Percentiles rank a stretch among this genome's conserved stretches.
Conservation (phyloP, 2,888 invertebrate species). For the Philereme vetulata region DNA sequence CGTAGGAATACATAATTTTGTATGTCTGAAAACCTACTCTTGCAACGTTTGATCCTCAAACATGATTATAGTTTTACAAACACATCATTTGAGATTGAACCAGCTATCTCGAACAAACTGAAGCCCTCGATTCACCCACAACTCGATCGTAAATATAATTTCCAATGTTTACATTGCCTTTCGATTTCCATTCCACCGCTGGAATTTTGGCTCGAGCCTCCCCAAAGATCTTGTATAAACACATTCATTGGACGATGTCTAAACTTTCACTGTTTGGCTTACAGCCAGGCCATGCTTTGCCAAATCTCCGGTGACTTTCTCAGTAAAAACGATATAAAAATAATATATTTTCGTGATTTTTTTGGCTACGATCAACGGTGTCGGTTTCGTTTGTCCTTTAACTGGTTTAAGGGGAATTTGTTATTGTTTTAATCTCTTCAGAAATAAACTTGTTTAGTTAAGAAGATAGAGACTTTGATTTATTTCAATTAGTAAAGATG, state of each 20-base stretch:
- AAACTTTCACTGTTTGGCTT: slow-evolving; percentile 78
- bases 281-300: slow-evolving; percentile 59
- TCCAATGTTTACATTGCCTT: slow-evolving; percentile 68
- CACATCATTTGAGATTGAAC: slow-evolving; percentile 30
- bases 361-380: slow-evolving; percentile 48
- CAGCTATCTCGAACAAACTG: slow-evolving; percentile 26
- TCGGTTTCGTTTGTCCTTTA: slow-evolving; percentile 40
- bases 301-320: slow-evolving; percentile 68
- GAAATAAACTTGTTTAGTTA: slow-evolving; percentile 15
- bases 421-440: slow-evolving; percentile 21
- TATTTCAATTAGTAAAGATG: too few species aligned
- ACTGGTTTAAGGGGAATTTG: slow-evolving; percentile 25
- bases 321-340: slow-evolving; percentile 68
- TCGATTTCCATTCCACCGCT: slow-evolving; percentile 59
- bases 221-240: slow-evolving; percentile 63
- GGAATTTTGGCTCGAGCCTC: slow-evolving; percentile 60
- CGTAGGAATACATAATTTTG: slow-evolving; percentile 2
- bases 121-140: slow-evolving; percentile 39
- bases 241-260: slow-evolving; percentile 74
- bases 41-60: slow-evolving; percentile 13
- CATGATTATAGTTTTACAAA: slow-evolving; percentile 26
- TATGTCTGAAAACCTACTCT: neutral
- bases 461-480: neutral
- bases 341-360: slow-evolving; percentile 66
- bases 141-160: slow-evolving; percentile 54